Evolutionary conservation across 2,888 invertebrate species (phyloP).

Genomic region (Ormyrus pomaceus): DNA sequence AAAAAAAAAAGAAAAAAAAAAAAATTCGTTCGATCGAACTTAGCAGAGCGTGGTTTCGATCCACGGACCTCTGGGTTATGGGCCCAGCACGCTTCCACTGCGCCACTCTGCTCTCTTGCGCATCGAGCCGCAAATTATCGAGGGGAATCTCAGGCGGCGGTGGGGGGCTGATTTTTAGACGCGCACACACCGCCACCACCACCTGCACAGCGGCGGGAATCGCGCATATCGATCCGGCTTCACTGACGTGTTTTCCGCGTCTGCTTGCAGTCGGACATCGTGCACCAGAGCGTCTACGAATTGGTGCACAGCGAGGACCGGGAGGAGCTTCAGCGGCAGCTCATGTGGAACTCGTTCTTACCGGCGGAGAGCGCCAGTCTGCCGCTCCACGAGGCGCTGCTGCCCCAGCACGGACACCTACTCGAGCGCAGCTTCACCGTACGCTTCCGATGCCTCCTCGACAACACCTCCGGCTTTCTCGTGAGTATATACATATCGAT

Average conservation of each 20-base stretch:
- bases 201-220: too few species aligned
- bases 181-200: too few species aligned
- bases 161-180: too few species aligned
- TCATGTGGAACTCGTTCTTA: conserved; percentile 96
- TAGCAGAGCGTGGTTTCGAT: too few species aligned
- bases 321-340: conserved; percentile 95
- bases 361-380: conserved; percentile 87
- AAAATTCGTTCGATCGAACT: too few species aligned
- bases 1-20: too few species aligned
- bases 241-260: too few species aligned
- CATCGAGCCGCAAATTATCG: neutral
- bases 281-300: conserved; percentile 99
- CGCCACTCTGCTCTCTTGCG: conserved; percentile 69
- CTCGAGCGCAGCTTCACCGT: conserved; percentile 98
- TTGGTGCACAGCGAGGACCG: conserved; percentile 99
- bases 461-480: conserved; percentile 99
- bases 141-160: neutral
- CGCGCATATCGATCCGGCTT: too few species aligned
- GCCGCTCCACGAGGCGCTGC: conserved; percentile 91
- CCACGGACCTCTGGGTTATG: too few species aligned
- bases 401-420: conserved; percentile 91
- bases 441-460: conserved; percentile 97
- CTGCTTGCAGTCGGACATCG: conserved; percentile 95
- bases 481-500: conserved; percentile 78
- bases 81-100: conserved; percentile 72